Percentiles rank a stretch among this genome's conserved stretches.
phyloP scores from a whole-genome alignment of 2,888 invertebrate genomes.

The Leptinotarsa tumamoca region DNA sequence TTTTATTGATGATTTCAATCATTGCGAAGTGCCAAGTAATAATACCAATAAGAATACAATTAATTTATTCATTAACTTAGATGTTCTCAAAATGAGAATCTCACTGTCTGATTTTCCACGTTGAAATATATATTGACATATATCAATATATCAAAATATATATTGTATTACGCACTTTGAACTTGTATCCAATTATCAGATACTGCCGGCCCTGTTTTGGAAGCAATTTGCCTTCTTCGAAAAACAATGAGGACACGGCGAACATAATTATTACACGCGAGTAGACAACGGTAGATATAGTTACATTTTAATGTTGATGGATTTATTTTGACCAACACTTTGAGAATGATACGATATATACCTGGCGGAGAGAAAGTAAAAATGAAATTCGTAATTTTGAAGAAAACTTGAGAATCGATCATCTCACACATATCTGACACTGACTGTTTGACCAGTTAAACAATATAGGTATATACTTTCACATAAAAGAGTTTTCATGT shows the following conservation, averaged over 20 bases:
- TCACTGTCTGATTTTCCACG: background rate
- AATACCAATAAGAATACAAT: too few species aligned
- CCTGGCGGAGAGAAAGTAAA: background rate
- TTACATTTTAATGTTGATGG: slow-evolving; percentile 14
- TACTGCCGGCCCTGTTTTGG: slow-evolving; percentile 3
- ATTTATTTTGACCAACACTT: background rate
- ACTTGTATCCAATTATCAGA: slow-evolving; percentile 6
- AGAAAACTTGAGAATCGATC: too few species aligned
- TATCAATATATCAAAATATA: background rate
- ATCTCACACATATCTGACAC: too few species aligned
- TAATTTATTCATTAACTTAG: too few species aligned
- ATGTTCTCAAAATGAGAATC: background rate
- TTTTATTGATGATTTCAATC: too few species aligned
- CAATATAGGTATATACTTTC: too few species aligned
- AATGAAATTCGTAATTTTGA: too few species aligned
- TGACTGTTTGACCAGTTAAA: too few species aligned
- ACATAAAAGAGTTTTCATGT: too few species aligned
- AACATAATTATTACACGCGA: slow-evolving; percentile 11
- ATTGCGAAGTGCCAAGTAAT: too few species aligned
- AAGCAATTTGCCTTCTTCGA: slow-evolving; percentile 10
- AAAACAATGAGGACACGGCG: slow-evolving; percentile 9
- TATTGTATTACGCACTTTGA: background rate
- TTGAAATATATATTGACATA: background rate
- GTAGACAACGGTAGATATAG: slow-evolving; percentile 11
- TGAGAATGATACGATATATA: background rate